phyloP scores from a whole-genome alignment of 2,797 vertebrate species.

The Monodelphis domestica region DNA sequence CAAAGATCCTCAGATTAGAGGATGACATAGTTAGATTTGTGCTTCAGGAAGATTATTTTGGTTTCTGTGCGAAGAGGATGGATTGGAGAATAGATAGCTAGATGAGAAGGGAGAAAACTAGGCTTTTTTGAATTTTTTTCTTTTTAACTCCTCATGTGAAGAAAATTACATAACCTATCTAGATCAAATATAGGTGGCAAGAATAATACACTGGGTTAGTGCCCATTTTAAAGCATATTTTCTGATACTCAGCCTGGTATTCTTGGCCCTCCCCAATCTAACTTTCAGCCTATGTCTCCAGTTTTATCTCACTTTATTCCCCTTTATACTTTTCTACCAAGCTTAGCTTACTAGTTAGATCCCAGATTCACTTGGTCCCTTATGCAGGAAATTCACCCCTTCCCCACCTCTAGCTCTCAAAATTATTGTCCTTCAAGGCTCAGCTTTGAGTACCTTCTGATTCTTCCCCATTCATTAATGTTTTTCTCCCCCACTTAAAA shows the following conservation, averaged over 20 bases:
- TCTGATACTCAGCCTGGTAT: constrained; percentile 32
- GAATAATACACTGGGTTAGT: constrained; percentile 53
- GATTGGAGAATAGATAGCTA: neutral
- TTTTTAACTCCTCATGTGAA: constrained; percentile 51
- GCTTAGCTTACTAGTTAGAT: neutral
- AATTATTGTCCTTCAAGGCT: neutral
- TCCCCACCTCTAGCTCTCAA: neutral
- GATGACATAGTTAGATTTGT: neutral
- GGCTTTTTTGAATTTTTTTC: constrained; percentile 15
- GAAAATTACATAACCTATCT: constrained; percentile 26
- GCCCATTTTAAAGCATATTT: neutral
- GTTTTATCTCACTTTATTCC: constrained; percentile 21
- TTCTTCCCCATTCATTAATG: neutral
- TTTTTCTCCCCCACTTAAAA: neutral
- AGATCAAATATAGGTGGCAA: constrained; percentile 21
- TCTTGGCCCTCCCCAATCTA: neutral
- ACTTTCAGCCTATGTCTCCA: constrained; percentile 4
- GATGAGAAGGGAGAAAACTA: neutral
- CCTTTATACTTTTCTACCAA: neutral
- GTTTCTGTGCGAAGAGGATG: neutral
- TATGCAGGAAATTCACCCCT: neutral
- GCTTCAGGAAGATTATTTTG: neutral
- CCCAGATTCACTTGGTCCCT: neutral
- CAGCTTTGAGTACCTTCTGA: neutral
- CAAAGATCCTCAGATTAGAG: neutral